Percentiles rank a stretch among this genome's conserved stretches.
Evolutionary conservation across 2,797 vertebrate species (phyloP).

Genomic region (Stomatorhinus walkeri): DNA sequence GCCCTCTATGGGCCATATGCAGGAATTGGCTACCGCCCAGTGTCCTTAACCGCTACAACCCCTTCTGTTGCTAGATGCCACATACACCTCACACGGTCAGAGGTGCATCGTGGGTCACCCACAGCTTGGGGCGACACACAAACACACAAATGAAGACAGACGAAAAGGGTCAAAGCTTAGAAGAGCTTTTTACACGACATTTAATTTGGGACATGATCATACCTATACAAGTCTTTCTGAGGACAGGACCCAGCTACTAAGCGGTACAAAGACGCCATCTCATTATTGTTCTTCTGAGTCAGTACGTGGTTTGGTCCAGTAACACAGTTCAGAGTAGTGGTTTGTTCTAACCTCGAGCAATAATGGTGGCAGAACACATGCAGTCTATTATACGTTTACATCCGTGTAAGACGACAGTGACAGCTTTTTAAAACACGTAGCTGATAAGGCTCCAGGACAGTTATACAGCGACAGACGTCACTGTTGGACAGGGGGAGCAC

Average conservation of each 20-base stretch:
- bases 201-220: conserved; percentile 90
- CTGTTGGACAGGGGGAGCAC: conserved; percentile 64
- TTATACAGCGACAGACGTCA: conserved; percentile 73
- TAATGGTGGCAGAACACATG: conserved; percentile 76
- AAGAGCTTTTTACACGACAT: conserved; percentile 71
- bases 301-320: conserved; percentile 87
- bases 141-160: conserved; percentile 4
- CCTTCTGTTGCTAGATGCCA: neutral
- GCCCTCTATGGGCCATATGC: neutral
- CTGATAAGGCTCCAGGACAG: conserved; percentile 84
- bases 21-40: neutral
- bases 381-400: conserved; percentile 79
- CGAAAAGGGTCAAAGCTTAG: conserved; percentile 36
- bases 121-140: neutral
- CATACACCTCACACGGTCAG: neutral
- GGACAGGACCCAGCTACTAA: conserved; percentile 83
- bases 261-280: conserved; percentile 54
- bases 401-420: conserved; percentile 66
- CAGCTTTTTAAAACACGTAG: conserved; percentile 54
- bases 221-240: conserved; percentile 81
- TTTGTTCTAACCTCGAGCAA: conserved; percentile 55
- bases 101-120: neutral
- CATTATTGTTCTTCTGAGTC: conserved; percentile 55
- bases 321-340: conserved; percentile 59
- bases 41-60: neutral